Evolutionary conservation across 2,888 invertebrate species (phyloP).

Genomic region (Leptinotarsa peninsularis): DNA sequence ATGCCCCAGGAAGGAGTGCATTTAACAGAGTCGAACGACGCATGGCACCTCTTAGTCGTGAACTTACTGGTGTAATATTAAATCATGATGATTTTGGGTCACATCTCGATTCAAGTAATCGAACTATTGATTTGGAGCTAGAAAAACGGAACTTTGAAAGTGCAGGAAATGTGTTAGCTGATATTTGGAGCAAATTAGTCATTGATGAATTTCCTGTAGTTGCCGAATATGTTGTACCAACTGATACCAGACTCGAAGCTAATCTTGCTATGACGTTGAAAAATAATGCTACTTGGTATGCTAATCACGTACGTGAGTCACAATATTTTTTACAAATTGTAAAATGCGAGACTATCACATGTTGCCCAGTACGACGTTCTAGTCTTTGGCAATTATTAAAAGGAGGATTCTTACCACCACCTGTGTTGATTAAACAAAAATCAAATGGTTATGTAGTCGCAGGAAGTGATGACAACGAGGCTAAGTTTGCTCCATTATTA

Average conservation of each 20-base stretch:
- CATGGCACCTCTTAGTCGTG: constrained; percentile 30
- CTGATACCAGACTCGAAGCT: background rate
- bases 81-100: constrained; percentile 47
- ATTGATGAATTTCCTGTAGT: constrained; percentile 17
- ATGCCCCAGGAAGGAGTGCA: background rate
- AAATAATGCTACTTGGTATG: too few relatives aligned
- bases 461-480: too few relatives aligned
- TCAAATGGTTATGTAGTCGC: too few relatives aligned
- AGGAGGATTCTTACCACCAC: too few relatives aligned
- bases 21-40: constrained; percentile 21
- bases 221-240: constrained; percentile 18
- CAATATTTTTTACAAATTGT: too few relatives aligned
- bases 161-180: constrained; percentile 17
- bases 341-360: too few relatives aligned
- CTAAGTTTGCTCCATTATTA: too few relatives aligned
- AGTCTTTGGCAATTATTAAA: too few relatives aligned
- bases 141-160: constrained; percentile 18
- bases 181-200: constrained; percentile 5
- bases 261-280: background rate
- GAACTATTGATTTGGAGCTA: constrained; percentile 18
- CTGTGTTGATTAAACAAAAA: too few relatives aligned
- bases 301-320: too few relatives aligned
- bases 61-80: constrained; percentile 55
- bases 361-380: too few relatives aligned
- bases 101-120: constrained; percentile 58